Evolutionary conservation across 2,797 vertebrate genomes (phyloP), one percentile per base, ranked within the genome.

Genomic region (Clarias platycephalus): DNA sequence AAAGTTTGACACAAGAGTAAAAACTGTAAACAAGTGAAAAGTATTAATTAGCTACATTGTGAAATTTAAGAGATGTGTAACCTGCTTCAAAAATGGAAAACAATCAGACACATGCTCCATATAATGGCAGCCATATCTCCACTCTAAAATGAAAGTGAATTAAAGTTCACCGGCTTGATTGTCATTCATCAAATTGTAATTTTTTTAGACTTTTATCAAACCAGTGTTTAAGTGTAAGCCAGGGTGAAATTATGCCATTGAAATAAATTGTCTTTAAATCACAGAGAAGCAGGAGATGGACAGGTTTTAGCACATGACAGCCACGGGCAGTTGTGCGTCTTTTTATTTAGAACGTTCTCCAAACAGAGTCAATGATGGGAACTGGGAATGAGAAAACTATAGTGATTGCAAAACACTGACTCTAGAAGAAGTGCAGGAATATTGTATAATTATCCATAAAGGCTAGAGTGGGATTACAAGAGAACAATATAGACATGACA

Each of bases 401-500:
- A 55, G 34, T 13, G 16, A 9, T 18, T 12, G 74, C 20, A 34
- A 58, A 31, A 34, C 28, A 15, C 18, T 34, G 55, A 37, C 20
- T 24, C 20, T n/a, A 40, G 57, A 24, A 78, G 40, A 40, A 34
- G n/a, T 9, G 13, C 31, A 40, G 31, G 22, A 40, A 60, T 37
- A n/a, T 15, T 4, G 5, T 49, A 16, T 62, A 24, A 40, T 78
- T 40, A 62, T 40, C n/a, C 6, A 78, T 40, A 78, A 78, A 78
- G 34, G 34, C 22, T 13, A 31, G 57, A 37, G 57, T 78, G 75
- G 75, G 76, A 40, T 78, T 78, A 76, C 74, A 76, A 34, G 1
- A 58, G 53, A 76, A 76, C 74, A 76, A 76, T 76, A 55, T 34
- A 58, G 28, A 22, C 20, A 20, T 28, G 74, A 76, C 53, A 76